Base-by-base conservation (phyloP, 1,140 invertebrate species). In the Theocolax elegans region DNA sequence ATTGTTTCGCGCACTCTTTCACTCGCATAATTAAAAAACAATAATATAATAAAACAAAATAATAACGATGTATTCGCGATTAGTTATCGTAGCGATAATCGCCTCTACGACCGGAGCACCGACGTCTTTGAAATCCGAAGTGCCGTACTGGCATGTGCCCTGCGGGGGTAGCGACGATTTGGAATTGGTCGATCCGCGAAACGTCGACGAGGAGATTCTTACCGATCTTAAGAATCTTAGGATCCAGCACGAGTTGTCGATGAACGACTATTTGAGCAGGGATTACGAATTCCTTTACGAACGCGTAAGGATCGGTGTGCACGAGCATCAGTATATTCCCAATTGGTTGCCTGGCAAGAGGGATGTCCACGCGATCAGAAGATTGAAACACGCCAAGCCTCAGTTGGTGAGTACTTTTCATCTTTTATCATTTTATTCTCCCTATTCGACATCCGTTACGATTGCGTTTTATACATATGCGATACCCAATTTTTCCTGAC, bases 311-410 rank as follows among this genome's bases (percentile, higher is more conserved):
- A 79, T 81, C 21, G 81, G 81, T 1, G 75, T 85, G 0, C 71
- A 81, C 17, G 77, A 86, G 21, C 76, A 85, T 62, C 86, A 87
- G 51, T 87, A 85, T 59, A 82, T 85, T 51, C 84, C 84, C 0
- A 86, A 83, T 48, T 87, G 85, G 85, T 31, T 87, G 6, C 86
- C 86, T 0, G 81, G 80, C 13, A 78, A 82, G 25, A 79, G 79
- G 23, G 83, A 86, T 42, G 72, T 80, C 4, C 73, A 78, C 31
- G 48, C 62, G 0, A 60, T 86, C 1, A 80, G 72, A 62, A 77
- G 62, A 29, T 67, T 84, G 6, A 42, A 67, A 15, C 72, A 78
- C 10, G 46, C 67, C 3, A 68, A 31, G 9, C 54, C 76, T 1
- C 75, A 77, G 73, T 77, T 66, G 81, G 86, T 87, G 67, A 79